Conservation (phyloP, 2,888 invertebrate species). For the Ochropleura plecta region DNA sequence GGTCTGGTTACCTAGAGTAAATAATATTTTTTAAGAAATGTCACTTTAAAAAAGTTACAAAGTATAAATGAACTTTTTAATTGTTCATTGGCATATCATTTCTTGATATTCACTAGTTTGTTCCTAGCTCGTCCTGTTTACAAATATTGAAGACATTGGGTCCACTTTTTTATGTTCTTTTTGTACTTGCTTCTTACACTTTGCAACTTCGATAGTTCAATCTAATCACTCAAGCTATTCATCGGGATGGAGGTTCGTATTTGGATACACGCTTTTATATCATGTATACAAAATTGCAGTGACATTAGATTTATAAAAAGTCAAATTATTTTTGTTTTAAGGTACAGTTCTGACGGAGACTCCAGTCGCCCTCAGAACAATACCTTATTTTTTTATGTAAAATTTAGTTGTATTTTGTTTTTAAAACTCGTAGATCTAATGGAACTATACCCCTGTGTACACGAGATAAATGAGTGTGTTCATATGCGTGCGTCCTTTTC, state of each 20-base stretch:
- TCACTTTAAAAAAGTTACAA: not conserved
- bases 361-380: not conserved
- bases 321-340: not conserved
- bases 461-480: constrained; percentile 44
- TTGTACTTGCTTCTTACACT: constrained; percentile 17
- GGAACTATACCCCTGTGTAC: constrained; percentile 10
- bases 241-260: constrained; percentile 29
- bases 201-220: constrained; percentile 17
- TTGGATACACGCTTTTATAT: constrained; percentile 44
- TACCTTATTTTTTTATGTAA: not conserved
- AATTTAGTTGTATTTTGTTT: not conserved
- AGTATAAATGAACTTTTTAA: not conserved
- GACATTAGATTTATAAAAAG: constrained; percentile 10
- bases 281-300: constrained; percentile 27
- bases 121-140: constrained; percentile 29
- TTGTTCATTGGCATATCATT: not conserved
- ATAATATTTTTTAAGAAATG: too few relatives aligned
- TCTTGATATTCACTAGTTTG: constrained; percentile 16
- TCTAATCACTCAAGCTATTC: constrained; percentile 39
- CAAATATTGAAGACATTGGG: constrained; percentile 44
- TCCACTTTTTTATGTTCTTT: constrained; percentile 10
- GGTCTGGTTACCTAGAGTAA: too few relatives aligned
- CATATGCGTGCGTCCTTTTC: constrained; percentile 37
- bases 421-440: constrained; percentile 10
- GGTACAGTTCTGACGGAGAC: not conserved